Base-by-base conservation (phyloP, 1,140 invertebrate genomes). In the Halyomorpha halys region DNA sequence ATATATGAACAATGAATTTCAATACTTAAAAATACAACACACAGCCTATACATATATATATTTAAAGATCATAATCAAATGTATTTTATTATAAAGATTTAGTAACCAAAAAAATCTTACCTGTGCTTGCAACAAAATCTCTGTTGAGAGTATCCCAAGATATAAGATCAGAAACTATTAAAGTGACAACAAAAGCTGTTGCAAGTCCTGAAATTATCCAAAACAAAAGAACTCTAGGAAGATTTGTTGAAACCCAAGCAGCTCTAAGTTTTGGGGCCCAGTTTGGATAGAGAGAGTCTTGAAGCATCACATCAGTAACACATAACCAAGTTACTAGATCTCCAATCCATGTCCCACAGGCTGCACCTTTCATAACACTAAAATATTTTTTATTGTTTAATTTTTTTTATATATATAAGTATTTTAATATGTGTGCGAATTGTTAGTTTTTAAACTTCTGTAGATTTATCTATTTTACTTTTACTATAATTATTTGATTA, bases 291-390 rank as follows among this genome's bases (percentile, higher is more conserved):
- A 82, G 71, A 67, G 77, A 77, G 68, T 81, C 80, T 70, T 82
- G 80, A 11, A 82, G 73, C 79, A 82, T 81, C 71, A 82, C 80
- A 68, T 82, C 80, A 49, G 79, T 81, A 14, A 82, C 79, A 77
- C 80, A 71, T 18, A 75, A 70, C 14, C 79, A 79, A 11, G 80
- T 82, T 66, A 81, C 76, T 63, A 81, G 76, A 68, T 81, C 80
- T 3, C 80, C 80, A 66, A 80, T 74, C 80, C 80, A 82, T 0
- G 80, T 82, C 21, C 79, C 79, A 68, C 75, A 78, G 0, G 80
- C 80, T 16, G 80, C 79, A 16, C 76, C 77, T 70, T 81, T 82
- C 79, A 80, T 81, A 65, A 82, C 65, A 71, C 74, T 74, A 39
- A 39, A 39, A 39, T 39, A 39, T 39, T 39, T 39, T 39, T 39